These are phyloP conservation scores for Odontothrips loti DNA, from an alignment of 2,888 invertebrate genomes.

Conservation along the genomic window DNA sequence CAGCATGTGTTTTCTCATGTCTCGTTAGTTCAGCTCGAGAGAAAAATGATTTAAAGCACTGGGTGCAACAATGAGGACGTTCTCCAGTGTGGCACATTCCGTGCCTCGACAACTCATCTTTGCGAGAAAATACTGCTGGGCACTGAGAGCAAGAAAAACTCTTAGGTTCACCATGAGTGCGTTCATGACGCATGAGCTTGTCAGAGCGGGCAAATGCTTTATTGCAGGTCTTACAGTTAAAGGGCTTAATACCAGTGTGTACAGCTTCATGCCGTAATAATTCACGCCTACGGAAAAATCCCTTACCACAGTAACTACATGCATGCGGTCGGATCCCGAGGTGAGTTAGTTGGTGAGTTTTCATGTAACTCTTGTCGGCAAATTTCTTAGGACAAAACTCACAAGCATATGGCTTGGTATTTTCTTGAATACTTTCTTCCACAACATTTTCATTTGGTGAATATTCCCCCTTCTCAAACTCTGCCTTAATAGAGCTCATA, in stretches of 20 bases:
- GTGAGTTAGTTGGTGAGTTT: conserved; percentile 28
- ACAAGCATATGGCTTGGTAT: conserved; percentile 28
- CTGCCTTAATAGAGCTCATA: not conserved
- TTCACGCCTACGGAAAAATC: conserved; percentile 30
- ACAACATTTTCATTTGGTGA: not conserved
- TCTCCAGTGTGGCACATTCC: conserved; percentile 29
- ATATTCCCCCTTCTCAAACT: not conserved
- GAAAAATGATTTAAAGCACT: conserved; percentile 30
- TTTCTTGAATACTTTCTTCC: not conserved
- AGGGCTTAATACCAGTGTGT: conserved; percentile 32
- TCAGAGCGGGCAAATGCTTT: conserved; percentile 32
- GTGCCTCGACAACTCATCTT: conserved; percentile 25
- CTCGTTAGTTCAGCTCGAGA: conserved; percentile 25
- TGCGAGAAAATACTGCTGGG: conserved; percentile 29
- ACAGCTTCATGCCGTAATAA: conserved; percentile 32
- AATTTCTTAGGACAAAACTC: conserved; percentile 30
- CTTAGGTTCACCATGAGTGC: conserved; percentile 28
- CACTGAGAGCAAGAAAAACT: conserved; percentile 28
- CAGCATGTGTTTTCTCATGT: conserved; percentile 30
- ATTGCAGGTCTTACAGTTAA: conserved; percentile 28
- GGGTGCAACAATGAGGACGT: conserved; percentile 28
- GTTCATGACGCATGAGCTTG: conserved; percentile 31
- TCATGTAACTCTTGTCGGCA: conserved; percentile 28
- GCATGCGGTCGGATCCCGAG: conserved; percentile 30
- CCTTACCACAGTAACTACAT: conserved; percentile 31